A percentile compares a stretch with the other conserved stretches of the same genome.
Conservation (phyloP, 2,797 vertebrate species). For the Gymnoscopelus microlampas region DNA sequence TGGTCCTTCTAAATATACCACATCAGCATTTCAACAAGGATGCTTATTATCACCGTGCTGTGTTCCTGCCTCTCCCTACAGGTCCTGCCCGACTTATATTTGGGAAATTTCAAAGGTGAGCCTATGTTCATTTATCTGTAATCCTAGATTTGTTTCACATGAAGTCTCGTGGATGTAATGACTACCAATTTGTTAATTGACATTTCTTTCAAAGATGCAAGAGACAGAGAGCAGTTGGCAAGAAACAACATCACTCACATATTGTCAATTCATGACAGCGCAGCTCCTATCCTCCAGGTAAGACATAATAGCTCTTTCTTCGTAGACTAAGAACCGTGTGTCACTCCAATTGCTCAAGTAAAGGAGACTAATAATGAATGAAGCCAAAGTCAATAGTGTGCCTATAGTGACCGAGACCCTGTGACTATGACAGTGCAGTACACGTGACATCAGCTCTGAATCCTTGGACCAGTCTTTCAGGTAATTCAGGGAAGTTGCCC, state of each 20-base stretch:
- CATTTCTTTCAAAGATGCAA: slow-evolving; percentile 84
- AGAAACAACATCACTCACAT: slow-evolving; percentile 96
- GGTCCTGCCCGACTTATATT: slow-evolving; percentile 93
- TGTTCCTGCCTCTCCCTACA: slow-evolving; percentile 61
- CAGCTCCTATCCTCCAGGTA: slow-evolving; percentile 92
- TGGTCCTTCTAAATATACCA: slow-evolving; percentile 26
- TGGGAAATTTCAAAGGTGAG: slow-evolving; percentile 96
- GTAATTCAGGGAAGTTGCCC: slow-evolving; percentile 48
- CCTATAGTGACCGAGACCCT: neutral
- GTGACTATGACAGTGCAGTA: neutral
- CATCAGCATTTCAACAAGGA: slow-evolving; percentile 14
- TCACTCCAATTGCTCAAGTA: neutral
- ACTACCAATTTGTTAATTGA: neutral
- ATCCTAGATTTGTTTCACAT: neutral
- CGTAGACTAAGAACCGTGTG: neutral
- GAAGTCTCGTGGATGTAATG: neutral
- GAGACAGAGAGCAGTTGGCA: slow-evolving; percentile 88
- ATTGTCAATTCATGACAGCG: slow-evolving; percentile 90
- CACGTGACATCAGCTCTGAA: neutral
- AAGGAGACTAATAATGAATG: neutral
- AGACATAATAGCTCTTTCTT: slow-evolving; percentile 34
- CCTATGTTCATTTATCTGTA: neutral
- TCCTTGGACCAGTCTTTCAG: slow-evolving; percentile 55
- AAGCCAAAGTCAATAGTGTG: neutral
- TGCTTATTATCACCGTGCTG: slow-evolving; percentile 1